phyloP scores from a whole-genome alignment of 2,113 vertebrate genomes.

The Urocolius indicus region DNA sequence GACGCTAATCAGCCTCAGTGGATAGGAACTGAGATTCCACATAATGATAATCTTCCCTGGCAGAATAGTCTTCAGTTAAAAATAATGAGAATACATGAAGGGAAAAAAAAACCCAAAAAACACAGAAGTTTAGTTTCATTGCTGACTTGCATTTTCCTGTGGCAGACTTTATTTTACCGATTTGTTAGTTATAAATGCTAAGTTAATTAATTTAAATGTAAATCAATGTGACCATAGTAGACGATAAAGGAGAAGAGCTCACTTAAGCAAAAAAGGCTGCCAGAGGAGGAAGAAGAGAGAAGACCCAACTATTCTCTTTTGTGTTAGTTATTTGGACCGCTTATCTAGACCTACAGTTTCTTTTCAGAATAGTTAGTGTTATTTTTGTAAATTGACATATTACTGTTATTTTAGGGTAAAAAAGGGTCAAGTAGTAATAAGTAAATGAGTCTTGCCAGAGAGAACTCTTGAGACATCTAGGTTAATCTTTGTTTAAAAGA shows the following conservation, averaged over 20 bases:
- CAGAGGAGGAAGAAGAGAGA: not conserved
- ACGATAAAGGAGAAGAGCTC: not conserved
- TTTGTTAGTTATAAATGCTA: not conserved
- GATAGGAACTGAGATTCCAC: not conserved
- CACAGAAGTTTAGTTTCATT: not conserved
- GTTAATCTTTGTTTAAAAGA: not conserved
- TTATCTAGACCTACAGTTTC: not conserved
- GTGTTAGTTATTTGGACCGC: not conserved
- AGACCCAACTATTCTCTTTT: not conserved
- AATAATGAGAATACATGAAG: not conserved
- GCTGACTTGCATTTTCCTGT: not conserved
- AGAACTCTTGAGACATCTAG: not conserved
- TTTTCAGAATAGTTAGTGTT: not conserved
- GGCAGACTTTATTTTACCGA: not conserved
- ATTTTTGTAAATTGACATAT: not conserved
- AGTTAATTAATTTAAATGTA: not conserved
- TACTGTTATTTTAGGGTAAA: not conserved
- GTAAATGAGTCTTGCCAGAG: not conserved
- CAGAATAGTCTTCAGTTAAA: not conserved
- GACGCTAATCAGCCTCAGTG: not conserved
- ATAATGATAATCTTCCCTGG: not conserved
- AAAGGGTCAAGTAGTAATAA: not conserved
- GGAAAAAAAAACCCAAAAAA: rapidly evolving
- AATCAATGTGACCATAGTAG: not conserved
- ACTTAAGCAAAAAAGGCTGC: not conserved